These are phyloP conservation scores for Epiblema foenella DNA, from an alignment of 2,888 invertebrate species.

Conservation along the genomic window DNA sequence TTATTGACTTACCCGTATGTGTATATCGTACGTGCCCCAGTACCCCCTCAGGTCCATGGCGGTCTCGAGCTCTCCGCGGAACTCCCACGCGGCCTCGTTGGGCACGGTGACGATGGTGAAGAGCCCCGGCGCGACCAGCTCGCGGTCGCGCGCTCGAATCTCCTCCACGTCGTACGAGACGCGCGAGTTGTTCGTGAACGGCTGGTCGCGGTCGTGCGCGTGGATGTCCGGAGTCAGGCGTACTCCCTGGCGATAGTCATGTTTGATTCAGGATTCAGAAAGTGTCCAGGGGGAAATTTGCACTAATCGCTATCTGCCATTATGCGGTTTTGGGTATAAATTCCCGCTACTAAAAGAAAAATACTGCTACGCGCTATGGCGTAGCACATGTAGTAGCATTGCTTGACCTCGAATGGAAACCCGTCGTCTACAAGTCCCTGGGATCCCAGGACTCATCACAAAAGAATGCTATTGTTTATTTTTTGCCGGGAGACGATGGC, in stretches of 20 bases:
- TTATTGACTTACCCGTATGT: conserved; percentile 74
- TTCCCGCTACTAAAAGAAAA: too few species aligned
- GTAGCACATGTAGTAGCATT: too few species aligned
- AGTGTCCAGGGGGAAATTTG: too few species aligned
- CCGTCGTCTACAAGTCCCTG: too few species aligned
- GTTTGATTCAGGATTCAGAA: too few species aligned
- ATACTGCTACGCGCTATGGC: too few species aligned
- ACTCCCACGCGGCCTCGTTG: conserved; percentile 29
- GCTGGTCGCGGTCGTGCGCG: conserved; percentile 84
- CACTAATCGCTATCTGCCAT: too few species aligned
- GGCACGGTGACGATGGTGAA: conserved; percentile 61
- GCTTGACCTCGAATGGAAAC: too few species aligned
- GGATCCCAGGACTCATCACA: too few species aligned
- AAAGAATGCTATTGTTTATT: too few species aligned
- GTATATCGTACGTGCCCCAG: conserved; percentile 84
- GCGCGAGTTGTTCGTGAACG: conserved; percentile 79
- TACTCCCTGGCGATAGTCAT: conserved; percentile 56
- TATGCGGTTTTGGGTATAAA: too few species aligned
- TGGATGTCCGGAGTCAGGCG: conserved; percentile 64
- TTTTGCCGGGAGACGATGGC: too few species aligned
- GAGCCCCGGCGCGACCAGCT: conserved; percentile 61
- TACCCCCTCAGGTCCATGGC: conserved; percentile 75
- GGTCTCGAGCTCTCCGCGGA: conserved; percentile 71
- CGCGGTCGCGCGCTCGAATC: conserved; percentile 60
- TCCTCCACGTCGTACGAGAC: conserved; percentile 78